Percentiles rank a stretch among this genome's conserved stretches.
Evolutionary conservation across 2,888 invertebrate species (phyloP).

Genomic region (Latrodectus elegans): DNA sequence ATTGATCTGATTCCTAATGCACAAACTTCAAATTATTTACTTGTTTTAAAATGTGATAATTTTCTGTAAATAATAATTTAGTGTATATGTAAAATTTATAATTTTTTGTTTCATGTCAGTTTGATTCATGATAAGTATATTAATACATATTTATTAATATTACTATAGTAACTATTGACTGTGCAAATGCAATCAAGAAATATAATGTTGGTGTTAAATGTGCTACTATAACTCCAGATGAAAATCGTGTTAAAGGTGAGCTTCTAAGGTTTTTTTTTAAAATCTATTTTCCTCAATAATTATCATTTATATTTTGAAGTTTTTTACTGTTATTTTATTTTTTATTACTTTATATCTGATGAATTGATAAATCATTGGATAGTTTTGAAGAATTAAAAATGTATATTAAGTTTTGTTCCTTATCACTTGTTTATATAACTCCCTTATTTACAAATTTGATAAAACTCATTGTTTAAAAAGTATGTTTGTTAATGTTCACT

Average conservation of each 20-base stretch:
- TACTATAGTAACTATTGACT: conserved; percentile 88
- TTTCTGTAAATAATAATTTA: not conserved
- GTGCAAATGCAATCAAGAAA: conserved; percentile 95
- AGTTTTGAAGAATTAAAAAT: no score
- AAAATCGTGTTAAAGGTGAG: conserved; percentile 87
- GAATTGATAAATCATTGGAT: not conserved
- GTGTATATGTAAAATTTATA: not conserved
- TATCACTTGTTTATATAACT: no score
- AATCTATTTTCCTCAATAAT: not conserved
- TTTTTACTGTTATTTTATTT: not conserved
- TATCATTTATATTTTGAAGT: not conserved
- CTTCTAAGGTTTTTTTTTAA: not conserved
- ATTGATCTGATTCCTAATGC: no score
- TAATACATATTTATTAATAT: not conserved
- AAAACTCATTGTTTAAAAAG: no score
- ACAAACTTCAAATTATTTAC: not conserved
- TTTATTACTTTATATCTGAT: not conserved
- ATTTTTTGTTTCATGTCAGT: not conserved
- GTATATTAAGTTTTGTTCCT: no score
- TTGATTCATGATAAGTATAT: not conserved
- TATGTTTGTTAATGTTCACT: no score
- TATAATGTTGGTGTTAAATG: conserved; percentile 99
- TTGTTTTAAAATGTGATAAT: not conserved
- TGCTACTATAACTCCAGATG: conserved; percentile 98
- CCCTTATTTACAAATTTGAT: no score